phyloP scores from a whole-genome alignment of 2,797 vertebrate genomes.

The Streptopelia turtur region DNA sequence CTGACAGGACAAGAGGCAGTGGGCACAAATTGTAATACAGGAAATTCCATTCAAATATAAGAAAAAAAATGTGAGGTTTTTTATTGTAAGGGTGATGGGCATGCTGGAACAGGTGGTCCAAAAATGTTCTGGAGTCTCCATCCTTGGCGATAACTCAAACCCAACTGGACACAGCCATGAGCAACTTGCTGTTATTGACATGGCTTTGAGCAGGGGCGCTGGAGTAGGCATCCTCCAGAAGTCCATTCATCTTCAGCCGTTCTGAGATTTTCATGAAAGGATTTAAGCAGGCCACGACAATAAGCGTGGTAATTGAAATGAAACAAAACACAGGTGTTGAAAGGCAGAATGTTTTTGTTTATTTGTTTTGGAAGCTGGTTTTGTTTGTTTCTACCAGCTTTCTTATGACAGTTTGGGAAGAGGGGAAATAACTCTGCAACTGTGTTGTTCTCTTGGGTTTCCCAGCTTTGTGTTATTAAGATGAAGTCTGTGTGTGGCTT shows the following conservation, averaged over 20 bases:
- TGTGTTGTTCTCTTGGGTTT: not conserved
- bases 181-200: not conserved
- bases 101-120: not conserved
- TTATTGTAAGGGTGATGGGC: not conserved
- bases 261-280: not conserved
- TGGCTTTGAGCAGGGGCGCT: not conserved
- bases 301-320: not conserved
- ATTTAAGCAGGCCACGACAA: not conserved
- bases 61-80: not conserved
- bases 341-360: not conserved
- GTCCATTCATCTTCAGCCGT: not conserved
- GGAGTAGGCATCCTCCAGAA: not conserved
- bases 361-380: not conserved
- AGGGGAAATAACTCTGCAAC: not conserved
- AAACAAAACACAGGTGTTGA: not conserved
- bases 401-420: not conserved
- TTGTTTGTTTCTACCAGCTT: not conserved
- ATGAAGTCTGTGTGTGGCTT: not conserved
- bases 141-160: not conserved
- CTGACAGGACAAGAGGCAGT: not conserved
- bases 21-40: not conserved
- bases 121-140: not conserved
- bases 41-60: not conserved
- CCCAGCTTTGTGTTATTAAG: not conserved
- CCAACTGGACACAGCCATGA: not conserved